Evolutionary conservation across 1,140 invertebrate genomes (phyloP), one percentile per base, ranked within the genome.

Genomic region (Homalodisca vitripennis): DNA sequence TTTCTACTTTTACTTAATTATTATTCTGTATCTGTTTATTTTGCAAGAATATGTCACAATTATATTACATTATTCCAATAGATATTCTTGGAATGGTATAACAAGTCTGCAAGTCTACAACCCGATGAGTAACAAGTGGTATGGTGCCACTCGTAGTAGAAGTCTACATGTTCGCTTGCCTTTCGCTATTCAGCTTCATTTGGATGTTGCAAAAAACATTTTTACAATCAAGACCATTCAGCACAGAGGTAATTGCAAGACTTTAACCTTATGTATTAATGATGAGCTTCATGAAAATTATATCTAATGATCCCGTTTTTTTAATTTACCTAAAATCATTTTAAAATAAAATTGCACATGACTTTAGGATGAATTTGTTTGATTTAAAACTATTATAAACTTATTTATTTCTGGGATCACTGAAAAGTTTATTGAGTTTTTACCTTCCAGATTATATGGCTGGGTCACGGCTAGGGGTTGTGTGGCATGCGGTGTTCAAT

Each of bases 91-190:
- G 71, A 84, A 86, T 74, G 83, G 83, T 3, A 80, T 82, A 17
- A 82, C 85, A 71, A 79, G 77, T 22, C 80, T 84, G 62, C 82
- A 83, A 71, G 82, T 79, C 73, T 87, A 85, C 67, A 86, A 86
- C 78, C 85, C 85, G 0, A 77, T 86, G 30, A 77, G 78, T 3
- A 84, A 86, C 74, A 75, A 83, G 31, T 86, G 86, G 80, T 83
- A 85, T 70, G 82, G 81, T 47, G 85, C 84, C 55, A 83, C 84
- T 64, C 79, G 84, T 48, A 80, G 82, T 60, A 82, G 85, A 73
- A 85, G 85, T 53, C 77, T 87, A 65, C 83, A 87, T 34, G 82
- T 82, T 20, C 84, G 86, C 73, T 72, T 87, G 27, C 85, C 85
- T 6, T 79, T 86, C 65, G 72, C 75, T 2, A 73, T 74, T 0